Conservation (phyloP, 2,888 invertebrate genomes). For the Dermolepida albohirtum region DNA sequence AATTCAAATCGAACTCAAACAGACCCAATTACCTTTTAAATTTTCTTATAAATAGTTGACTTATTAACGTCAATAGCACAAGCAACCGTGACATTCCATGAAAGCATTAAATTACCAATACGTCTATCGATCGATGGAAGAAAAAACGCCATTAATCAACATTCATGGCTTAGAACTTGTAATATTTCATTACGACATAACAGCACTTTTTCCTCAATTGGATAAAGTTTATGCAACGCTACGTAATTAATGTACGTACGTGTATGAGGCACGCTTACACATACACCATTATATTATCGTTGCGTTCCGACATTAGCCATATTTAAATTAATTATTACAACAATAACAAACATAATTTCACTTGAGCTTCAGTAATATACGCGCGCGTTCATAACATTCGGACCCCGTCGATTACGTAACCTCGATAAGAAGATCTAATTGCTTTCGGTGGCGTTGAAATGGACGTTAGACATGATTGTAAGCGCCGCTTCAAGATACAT, state of each 20-base stretch:
- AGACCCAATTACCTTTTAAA: too few species aligned
- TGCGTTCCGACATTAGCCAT: constrained; percentile 1
- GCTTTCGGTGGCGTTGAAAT: background rate
- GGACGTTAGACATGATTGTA: too few species aligned
- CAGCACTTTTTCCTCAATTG: background rate
- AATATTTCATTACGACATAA: constrained; percentile 7
- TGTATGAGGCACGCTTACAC: background rate
- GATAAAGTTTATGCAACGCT: constrained; percentile 10
- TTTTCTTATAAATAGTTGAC: too few species aligned
- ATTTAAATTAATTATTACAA: constrained; percentile 21
- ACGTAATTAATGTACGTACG: constrained; percentile 2
- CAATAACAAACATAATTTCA: constrained; percentile 13
- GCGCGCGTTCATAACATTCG: background rate
- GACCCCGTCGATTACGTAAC: constrained; percentile 13
- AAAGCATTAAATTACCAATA: constrained; percentile 7
- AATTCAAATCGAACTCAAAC: too few species aligned
- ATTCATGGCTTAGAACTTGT: constrained; percentile 5
- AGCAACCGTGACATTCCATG: too few species aligned
- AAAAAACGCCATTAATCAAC: constrained; percentile 15
- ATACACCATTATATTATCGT: background rate
- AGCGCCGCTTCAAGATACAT: too few species aligned
- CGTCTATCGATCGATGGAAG: constrained; percentile 1
- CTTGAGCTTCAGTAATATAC: background rate
- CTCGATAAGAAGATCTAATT: constrained; percentile 15
- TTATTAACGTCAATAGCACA: too few species aligned